Evolutionary conservation across 2,113 vertebrate species (phyloP), one percentile per base, ranked within the genome.

Genomic region (Pardalotus punctatus): DNA sequence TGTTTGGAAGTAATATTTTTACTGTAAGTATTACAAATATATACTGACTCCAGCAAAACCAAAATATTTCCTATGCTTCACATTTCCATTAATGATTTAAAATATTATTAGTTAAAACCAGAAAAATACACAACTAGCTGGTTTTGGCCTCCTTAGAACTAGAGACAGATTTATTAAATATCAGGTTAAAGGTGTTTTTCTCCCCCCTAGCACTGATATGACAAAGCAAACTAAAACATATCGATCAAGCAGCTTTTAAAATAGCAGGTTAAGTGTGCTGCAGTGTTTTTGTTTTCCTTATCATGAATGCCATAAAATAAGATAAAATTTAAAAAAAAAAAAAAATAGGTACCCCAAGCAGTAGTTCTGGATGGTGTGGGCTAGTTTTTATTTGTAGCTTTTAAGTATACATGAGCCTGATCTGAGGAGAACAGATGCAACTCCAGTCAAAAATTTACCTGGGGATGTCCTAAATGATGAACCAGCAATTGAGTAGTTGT

Each of bases 391-490:
- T 16, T 40, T 42, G 35, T 11, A 80, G 25, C 16, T 86, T 93
- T 69, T 73, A 80, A 62, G 8, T 43, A 73, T 12, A 82, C 24
- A 29, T 25, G 9, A 51, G 6, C 29, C 27, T 80, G 70, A 86
- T 84, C 57, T 90, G 42, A 31, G 23, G 22, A 66, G 12, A 61
- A 66, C 5, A 76, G 20, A 60, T 51, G 29, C 11, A 77, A 78
- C 36, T 35, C 11, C 20, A 78, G 40, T 38, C n/a, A 86, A 23
- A 91, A 81, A 72, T 97, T 96, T 97, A 99, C 99, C 99, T 99
- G 99, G 25, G 99, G 97, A 86, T 99, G 99, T 87, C 99, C 99
- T 91, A 99, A 98, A 93, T 99, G 99, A 98, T 99, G 99, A 94
- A 99, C 98, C 56, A 99, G 97, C 65, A 99, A 94, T 9, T 99